phyloP scores from a whole-genome alignment of 2,888 invertebrate genomes.

The Caenorhabditis sp. region DNA sequence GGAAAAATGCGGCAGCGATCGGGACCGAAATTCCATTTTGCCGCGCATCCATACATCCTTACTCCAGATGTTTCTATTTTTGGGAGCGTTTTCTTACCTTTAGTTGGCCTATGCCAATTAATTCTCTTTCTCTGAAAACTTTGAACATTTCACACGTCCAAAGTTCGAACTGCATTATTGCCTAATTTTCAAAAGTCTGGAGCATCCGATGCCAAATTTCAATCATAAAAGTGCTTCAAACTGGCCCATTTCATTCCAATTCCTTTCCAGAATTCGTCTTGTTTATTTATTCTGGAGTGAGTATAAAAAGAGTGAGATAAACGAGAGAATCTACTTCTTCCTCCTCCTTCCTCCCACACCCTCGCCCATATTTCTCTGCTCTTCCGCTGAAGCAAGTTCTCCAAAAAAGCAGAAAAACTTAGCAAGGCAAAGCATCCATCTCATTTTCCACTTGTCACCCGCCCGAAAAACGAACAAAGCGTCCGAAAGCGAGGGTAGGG shows the following conservation, averaged over 20 bases:
- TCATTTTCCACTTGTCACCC: conserved; percentile 28
- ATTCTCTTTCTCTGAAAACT: too few species aligned
- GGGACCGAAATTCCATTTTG: too few species aligned
- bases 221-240: too few species aligned
- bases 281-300: conserved; percentile 37
- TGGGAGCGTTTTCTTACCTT: too few species aligned
- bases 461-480: conserved; percentile 19
- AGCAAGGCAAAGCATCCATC: conserved; percentile 29
- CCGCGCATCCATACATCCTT: too few species aligned
- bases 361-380: conserved; percentile 33
- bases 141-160: too few species aligned
- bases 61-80: too few species aligned
- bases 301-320: neutral
- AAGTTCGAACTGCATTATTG: too few species aligned
- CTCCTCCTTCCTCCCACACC: conserved; percentile 1
- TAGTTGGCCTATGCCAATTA: too few species aligned
- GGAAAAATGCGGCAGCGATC: too few species aligned
- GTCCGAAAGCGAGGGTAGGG: neutral
- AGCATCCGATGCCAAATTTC: too few species aligned
- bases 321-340: conserved; percentile 20
- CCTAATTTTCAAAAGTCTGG: too few species aligned
- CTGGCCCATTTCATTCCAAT: neutral
- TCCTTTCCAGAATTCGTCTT: conserved; percentile 12
- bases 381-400: conserved; percentile 12
- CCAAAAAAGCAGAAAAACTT: conserved; percentile 19